phyloP scores from a whole-genome alignment of 2,113 vertebrate genomes.

The Columba livia region DNA sequence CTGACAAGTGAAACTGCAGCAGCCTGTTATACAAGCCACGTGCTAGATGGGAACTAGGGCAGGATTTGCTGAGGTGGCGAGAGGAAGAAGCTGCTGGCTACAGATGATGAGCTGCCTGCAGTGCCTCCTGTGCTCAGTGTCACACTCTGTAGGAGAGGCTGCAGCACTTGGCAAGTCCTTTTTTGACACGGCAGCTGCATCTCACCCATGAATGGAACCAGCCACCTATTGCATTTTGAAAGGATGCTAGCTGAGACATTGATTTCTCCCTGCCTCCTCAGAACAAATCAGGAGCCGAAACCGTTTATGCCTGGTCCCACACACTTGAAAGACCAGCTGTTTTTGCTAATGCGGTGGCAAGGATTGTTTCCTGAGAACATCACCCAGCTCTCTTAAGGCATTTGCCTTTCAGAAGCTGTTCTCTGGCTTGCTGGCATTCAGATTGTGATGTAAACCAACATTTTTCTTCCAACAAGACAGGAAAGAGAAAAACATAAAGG shows the following conservation, averaged over 20 bases:
- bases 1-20: neutral
- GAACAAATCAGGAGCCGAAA: neutral
- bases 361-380: neutral
- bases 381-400: neutral
- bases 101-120: neutral
- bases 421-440: neutral
- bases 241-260: neutral
- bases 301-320: neutral
- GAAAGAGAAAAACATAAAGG: neutral
- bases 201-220: neutral
- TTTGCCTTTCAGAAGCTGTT: neutral
- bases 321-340: neutral
- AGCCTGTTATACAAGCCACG: neutral
- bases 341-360: neutral
- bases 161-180: rapidly evolving
- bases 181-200: neutral
- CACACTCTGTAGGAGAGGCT: neutral
- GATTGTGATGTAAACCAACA: neutral
- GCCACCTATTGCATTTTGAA: neutral
- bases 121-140: no score
- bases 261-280: neutral
- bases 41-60: neutral
- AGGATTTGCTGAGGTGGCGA: neutral
- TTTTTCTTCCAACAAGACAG: neutral
- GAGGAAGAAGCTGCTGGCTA: neutral